Evolutionary conservation across 2,797 vertebrate genomes (phyloP).

Genomic region (Poliocrania exsul): DNA sequence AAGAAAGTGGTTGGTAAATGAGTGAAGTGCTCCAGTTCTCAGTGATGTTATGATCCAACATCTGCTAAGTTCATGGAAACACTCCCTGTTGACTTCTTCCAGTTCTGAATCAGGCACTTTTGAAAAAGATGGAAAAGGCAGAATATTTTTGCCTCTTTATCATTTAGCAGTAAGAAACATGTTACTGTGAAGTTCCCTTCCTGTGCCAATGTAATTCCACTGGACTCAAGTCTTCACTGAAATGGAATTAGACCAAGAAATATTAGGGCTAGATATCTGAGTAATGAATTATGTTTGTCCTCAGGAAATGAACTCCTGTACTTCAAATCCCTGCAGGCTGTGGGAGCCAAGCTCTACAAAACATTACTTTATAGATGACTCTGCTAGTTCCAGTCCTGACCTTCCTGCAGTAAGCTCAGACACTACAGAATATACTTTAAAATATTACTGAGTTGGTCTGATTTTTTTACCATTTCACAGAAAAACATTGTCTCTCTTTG

Average conservation of each 20-base stretch:
- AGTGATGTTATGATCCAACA: conserved; percentile 1
- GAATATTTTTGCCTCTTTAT: not conserved
- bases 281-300: not conserved
- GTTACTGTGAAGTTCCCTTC: not conserved
- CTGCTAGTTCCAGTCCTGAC: not conserved
- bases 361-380: not conserved
- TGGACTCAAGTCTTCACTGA: not conserved
- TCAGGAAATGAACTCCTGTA: not conserved
- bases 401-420: not conserved
- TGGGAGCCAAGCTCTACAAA: not conserved
- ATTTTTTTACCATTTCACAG: not conserved
- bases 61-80: conserved; percentile 18
- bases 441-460: not conserved
- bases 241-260: not conserved
- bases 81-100: not conserved
- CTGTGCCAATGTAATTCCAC: not conserved
- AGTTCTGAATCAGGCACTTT: not conserved
- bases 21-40: conserved; percentile 8
- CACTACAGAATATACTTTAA: fast-evolving
- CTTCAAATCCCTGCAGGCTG: not conserved
- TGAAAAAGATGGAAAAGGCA: not conserved
- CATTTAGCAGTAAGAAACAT: not conserved
- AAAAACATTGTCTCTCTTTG: not conserved
- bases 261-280: not conserved
- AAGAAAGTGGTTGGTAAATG: conserved; percentile 31